Evolutionary conservation across 1,140 invertebrate species (phyloP), one percentile per base, ranked within the genome.

Genomic region (Anastrepha obliqua): DNA sequence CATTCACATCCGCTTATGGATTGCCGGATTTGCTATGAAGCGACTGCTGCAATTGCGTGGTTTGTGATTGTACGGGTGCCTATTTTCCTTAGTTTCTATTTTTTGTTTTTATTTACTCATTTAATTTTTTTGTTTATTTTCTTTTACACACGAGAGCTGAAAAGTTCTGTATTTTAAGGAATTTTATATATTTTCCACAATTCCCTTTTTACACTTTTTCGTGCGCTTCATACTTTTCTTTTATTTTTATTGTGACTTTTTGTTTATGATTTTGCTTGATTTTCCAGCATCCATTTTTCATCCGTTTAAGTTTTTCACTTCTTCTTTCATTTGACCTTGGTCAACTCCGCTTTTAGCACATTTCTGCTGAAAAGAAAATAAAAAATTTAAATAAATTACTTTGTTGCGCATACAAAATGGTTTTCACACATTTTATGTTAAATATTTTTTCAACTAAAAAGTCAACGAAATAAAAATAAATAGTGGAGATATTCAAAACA

Each of bases 301-400:
- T 65, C 29, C 64, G 67, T 17, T 74, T 74, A 3, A 67, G 42
- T 74, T 74, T 55, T 74, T 11, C 67, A 74, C 44, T 74, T n/a
- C 39, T 74, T 17, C 42, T n/a, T 74, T 17, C 15, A 13, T 62
- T 15, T 17, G 60, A 8, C 13, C 67, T 3, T 42, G 3, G 5
- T 47, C 8, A 74, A 3, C 13, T 74, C 17, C 44, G 0, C 44
- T 74, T 17, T 44, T 6, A n/a, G 17, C 60, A 62, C 60, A 8
- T 8, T n/a, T 62, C 4, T 17, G 67, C 15, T 74, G 42, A 44
- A 74, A 74, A 44, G 13, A 44, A n/a, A 74, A 74, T 47, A 6
- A 47, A 74, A 44, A 55, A 8, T 55, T 55, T 55, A 55, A 55
- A 29, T 29, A 29, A 29, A 29, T 29, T 29, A 29, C 29, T 29